These are phyloP conservation scores for Zalophus californianus DNA, from an alignment of 2,797 vertebrate species.

Conservation along the genomic window DNA sequence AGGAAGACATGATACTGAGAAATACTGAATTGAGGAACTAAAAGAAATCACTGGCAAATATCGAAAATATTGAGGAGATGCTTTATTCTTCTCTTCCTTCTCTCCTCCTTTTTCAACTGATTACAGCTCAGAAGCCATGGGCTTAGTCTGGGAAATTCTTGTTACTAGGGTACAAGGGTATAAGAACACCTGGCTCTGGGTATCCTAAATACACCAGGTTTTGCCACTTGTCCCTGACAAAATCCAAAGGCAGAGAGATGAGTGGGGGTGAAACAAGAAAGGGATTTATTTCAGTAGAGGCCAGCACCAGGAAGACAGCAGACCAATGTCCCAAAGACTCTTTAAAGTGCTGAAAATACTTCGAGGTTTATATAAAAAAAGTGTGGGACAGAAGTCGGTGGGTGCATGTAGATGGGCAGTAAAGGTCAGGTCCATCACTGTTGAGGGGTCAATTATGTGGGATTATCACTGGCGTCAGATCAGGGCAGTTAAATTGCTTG, in stretches of 20 bases:
- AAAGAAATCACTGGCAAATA: background rate
- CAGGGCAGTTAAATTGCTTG: background rate
- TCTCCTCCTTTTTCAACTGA: background rate
- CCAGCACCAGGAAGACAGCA: background rate
- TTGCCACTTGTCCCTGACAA: background rate
- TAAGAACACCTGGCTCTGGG: background rate
- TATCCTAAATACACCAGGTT: background rate
- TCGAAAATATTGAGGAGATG: background rate
- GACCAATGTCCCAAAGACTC: background rate
- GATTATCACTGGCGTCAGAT: background rate
- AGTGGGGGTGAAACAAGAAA: background rate
- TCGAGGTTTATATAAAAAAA: background rate
- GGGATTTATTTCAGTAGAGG: background rate
- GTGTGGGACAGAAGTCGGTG: background rate
- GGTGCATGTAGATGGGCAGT: background rate
- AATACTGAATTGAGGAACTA: background rate
- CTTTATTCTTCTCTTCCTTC: background rate
- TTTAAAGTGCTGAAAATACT: background rate
- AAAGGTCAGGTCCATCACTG: background rate
- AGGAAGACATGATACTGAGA: background rate
- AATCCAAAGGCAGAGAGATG: background rate
- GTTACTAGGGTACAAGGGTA: background rate
- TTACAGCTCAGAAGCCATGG: background rate
- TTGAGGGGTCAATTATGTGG: background rate
- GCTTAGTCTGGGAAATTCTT: background rate